Base-by-base conservation (phyloP, 2,888 invertebrate genomes). In the Acanthosepion esculentum region DNA sequence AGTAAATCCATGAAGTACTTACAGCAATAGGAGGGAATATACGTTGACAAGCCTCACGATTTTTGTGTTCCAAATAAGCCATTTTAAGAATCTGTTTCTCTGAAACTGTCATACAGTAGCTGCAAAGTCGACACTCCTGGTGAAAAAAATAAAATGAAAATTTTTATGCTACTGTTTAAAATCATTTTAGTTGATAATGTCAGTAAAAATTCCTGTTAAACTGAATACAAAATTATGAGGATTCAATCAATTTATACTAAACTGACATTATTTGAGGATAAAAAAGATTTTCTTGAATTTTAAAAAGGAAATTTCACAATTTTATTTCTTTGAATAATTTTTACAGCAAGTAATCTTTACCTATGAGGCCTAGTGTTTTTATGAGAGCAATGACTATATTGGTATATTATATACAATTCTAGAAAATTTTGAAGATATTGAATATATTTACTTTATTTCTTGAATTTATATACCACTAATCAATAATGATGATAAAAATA, bases 21-120 rank as follows among this genome's bases (percentile, higher is more conserved):
- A 97, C 96, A 95, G 97, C 96, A 53, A 96, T 94, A 20, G 98
- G 98, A 1, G 99, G 99, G 96, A 98, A 98, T 53, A 99, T 98
- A 96, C 99, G 98, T 96, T 98, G 98, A 97, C 98, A 99, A 96
- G 98, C 98, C 95, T 98, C 98, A 96, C 98, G 98, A 97, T 98
- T 98, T 48, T 98, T 97, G 97, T 99, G 98, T 97, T 99, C 99
- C 94, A 98, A 98, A 96, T 98, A 98, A 0, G 99, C 98, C 95
- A 98, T 97, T 94, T 98, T 98, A 23, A 99, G 97, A 94, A 98
- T 98, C 29, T 97, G 97, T 95, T 98, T 98, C 91, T 98, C 98
- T 64, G 98, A 98, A 1, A 97, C 97, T 4, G 98, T 98, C 91
- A 99, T 97, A 97, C 99, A 99, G 0, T 98, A 98, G 95, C 98